These are phyloP conservation scores for Geophilus truncorum DNA, from an alignment of 2,888 invertebrate species.

Conservation along the genomic window DNA sequence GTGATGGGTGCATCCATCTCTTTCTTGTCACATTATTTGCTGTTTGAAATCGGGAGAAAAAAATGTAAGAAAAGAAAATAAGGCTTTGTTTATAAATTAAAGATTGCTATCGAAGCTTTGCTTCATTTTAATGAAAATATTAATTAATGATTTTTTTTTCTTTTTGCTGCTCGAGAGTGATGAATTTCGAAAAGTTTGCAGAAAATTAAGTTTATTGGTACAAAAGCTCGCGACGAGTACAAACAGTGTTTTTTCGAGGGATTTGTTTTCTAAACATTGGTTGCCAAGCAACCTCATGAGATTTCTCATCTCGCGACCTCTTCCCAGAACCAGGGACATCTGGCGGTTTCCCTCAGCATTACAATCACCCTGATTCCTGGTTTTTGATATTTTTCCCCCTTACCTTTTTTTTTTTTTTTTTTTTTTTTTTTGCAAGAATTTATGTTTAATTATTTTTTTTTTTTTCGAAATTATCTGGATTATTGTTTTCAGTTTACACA, in stretches of 20 bases:
- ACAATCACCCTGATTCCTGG: not conserved
- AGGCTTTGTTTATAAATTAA: not conserved
- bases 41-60: not conserved
- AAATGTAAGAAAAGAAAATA: not conserved
- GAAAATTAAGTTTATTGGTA: not conserved
- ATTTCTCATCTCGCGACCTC: not conserved
- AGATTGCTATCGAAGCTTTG: not conserved
- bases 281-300: slow-evolving; percentile 7
- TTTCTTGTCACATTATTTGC: not conserved
- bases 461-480: not conserved
- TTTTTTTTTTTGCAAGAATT: not conserved
- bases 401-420: not conserved
- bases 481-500: not conserved
- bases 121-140: not conserved
- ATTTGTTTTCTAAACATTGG: slow-evolving; percentile 21
- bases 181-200: not conserved
- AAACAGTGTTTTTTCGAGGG: not conserved
- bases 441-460: not conserved
- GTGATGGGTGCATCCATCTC: not conserved
- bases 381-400: not conserved
- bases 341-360: slow-evolving; percentile 13
- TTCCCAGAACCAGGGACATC: slow-evolving; percentile 1
- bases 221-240: not conserved
- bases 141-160: not conserved
- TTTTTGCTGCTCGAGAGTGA: not conserved